Percentiles rank a stretch among this genome's conserved stretches.
These are phyloP conservation scores for Cotesia glomerata DNA, from an alignment of 1,140 invertebrate species.

Conservation along the genomic window DNA sequence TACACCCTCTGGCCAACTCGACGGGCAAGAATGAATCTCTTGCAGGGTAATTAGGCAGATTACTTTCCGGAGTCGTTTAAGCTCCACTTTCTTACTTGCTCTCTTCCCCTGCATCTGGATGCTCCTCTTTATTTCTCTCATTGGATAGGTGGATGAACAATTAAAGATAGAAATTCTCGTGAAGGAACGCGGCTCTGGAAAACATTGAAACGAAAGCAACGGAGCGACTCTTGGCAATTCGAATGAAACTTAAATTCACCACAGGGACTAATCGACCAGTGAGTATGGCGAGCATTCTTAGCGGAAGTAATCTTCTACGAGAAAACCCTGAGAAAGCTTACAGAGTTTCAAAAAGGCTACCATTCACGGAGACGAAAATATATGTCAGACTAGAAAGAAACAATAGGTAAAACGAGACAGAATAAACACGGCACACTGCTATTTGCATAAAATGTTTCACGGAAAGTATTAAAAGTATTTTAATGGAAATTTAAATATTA, in stretches of 20 bases:
- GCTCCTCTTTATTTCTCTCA: slow-evolving; percentile 15
- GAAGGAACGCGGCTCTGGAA: slow-evolving; percentile 21
- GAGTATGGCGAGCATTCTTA: slow-evolving; percentile 38
- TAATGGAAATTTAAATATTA: too few relatives aligned
- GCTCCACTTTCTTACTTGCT: slow-evolving; percentile 49
- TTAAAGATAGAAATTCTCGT: slow-evolving; percentile 57
- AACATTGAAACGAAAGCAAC: slow-evolving; percentile 3
- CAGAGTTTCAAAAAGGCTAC: background rate
- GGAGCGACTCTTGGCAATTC: slow-evolving; percentile 34
- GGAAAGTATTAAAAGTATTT: too few relatives aligned
- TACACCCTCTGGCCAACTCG: background rate
- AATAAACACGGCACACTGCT: too few relatives aligned
- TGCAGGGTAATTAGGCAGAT: slow-evolving; percentile 63
- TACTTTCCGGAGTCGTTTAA: slow-evolving; percentile 61
- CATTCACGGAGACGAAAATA: slow-evolving; percentile 27
- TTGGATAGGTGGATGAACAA: slow-evolving; percentile 39
- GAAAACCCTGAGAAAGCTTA: background rate
- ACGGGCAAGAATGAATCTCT: slow-evolving; percentile 53
- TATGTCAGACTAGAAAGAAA: slow-evolving; percentile 28
- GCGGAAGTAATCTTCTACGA: slow-evolving; percentile 46
- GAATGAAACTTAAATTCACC: slow-evolving; percentile 50
- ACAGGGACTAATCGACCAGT: slow-evolving; percentile 55
- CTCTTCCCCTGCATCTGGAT: slow-evolving; percentile 31
- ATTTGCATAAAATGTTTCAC: too few relatives aligned
- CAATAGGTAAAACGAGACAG: slow-evolving; percentile 23